A percentile compares a stretch with the other conserved stretches of the same genome.
phyloP scores from a whole-genome alignment of 2,888 invertebrate genomes.

The Brachypterus glaber region DNA sequence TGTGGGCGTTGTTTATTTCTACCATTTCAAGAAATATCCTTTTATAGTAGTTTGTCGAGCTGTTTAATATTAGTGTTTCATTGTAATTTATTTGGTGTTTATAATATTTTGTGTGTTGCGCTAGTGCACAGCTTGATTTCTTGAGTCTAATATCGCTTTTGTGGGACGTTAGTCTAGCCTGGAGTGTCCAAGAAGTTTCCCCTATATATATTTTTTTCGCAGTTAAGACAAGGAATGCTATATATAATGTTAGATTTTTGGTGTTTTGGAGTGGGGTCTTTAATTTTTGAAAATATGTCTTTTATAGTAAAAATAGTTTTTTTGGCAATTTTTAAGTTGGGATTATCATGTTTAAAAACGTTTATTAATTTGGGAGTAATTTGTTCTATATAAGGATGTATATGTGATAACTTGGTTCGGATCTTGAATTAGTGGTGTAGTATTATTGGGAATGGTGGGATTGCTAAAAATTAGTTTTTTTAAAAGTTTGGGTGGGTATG shows the following conservation, averaged over 20 bases:
- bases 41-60: too few species aligned
- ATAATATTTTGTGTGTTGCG: too few species aligned
- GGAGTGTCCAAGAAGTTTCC: too few species aligned
- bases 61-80: background rate
- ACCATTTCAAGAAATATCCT: too few species aligned
- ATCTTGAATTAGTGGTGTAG: background rate
- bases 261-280: too few species aligned
- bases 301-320: background rate
- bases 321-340: background rate
- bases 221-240: too few species aligned
- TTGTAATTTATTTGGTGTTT: background rate
- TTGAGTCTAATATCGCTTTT: background rate
- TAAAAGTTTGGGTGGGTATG: background rate
- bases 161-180: background rate
- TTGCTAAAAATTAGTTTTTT: background rate
- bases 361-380: conserved; percentile 1
- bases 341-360: background rate
- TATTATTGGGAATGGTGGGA: too few species aligned
- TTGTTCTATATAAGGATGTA: background rate
- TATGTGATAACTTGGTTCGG: background rate
- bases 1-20: too few species aligned
- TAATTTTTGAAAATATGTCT: too few species aligned
- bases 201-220: too few species aligned
- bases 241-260: too few species aligned
- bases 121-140: too few species aligned